phyloP scores from a whole-genome alignment of 2,797 vertebrate genomes.

The Gymnoscopelus braueri region DNA sequence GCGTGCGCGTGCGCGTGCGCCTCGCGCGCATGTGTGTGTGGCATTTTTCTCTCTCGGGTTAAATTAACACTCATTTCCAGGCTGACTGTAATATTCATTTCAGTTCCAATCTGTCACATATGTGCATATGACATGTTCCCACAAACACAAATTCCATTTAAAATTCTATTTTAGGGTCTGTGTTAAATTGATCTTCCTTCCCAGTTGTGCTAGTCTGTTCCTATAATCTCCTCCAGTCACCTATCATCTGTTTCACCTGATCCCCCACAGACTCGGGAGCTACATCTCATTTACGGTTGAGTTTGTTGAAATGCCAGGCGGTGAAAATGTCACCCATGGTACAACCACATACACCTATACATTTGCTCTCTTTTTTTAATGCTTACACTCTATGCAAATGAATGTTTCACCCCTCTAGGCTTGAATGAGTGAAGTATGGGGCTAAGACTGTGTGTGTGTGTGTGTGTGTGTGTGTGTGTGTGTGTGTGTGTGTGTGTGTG shows the following conservation, averaged over 20 bases:
- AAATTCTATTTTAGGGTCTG: slow-evolving; percentile 33
- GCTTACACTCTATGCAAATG: slow-evolving; percentile 69
- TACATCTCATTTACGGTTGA: slow-evolving; percentile 56
- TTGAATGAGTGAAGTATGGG: slow-evolving; percentile 25
- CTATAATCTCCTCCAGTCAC: slow-evolving; percentile 24
- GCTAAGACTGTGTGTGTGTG: slow-evolving; percentile 23
- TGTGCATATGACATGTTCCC: neutral
- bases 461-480: slow-evolving; percentile 26
- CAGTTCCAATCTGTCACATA: slow-evolving; percentile 6
- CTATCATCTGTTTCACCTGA: slow-evolving; percentile 54
- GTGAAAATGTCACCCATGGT: slow-evolving; percentile 64
- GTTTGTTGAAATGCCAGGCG: slow-evolving; percentile 68
- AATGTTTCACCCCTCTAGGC: slow-evolving; percentile 37
- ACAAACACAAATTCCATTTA: slow-evolving; percentile 42
- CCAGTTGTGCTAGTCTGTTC: slow-evolving; percentile 20
- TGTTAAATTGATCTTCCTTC: slow-evolving; percentile 26
- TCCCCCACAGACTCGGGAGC: slow-evolving; percentile 26
- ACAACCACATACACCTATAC: slow-evolving; percentile 39
- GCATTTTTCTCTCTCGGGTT: neutral
- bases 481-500: slow-evolving; percentile 4
- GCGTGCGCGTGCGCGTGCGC: too few species aligned
- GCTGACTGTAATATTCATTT: slow-evolving; percentile 26
- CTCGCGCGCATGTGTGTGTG: too few species aligned
- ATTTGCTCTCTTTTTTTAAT: slow-evolving; percentile 53
- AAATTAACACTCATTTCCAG: slow-evolving; percentile 37